phyloP scores from a whole-genome alignment of 1,140 invertebrate genomes.

The Sycophila sp. region DNA sequence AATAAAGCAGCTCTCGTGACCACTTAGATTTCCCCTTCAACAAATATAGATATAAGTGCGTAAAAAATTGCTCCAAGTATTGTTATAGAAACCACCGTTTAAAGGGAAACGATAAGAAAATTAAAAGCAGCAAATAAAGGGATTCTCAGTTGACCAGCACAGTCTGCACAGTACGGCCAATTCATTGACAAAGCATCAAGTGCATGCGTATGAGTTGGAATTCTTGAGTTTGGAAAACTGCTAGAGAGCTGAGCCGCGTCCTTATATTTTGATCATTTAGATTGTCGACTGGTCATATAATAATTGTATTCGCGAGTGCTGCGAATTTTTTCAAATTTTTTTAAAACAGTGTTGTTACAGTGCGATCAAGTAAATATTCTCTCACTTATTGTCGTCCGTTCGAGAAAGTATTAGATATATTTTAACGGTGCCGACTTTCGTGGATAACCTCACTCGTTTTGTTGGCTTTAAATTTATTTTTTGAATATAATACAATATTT shows the following conservation, averaged over 20 bases:
- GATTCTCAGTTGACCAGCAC: background rate
- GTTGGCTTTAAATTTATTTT: conserved; percentile 1
- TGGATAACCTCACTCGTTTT: conserved; percentile 28
- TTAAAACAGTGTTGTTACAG: background rate
- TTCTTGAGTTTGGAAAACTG: conserved; percentile 15
- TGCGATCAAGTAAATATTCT: conserved; percentile 21
- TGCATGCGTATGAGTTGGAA: background rate
- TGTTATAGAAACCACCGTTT: too few relatives aligned
- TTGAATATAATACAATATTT: conserved; percentile 10
- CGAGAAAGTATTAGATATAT: background rate
- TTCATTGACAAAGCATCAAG: conserved; percentile 9
- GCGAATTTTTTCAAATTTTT: conserved; percentile 16
- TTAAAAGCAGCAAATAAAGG: too few relatives aligned
- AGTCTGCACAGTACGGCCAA: background rate
- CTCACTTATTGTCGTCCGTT: background rate
- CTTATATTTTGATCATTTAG: conserved; percentile 17
- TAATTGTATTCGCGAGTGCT: conserved; percentile 3
- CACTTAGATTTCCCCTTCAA: too few relatives aligned
- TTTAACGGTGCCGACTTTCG: conserved; percentile 8
- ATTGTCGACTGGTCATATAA: background rate
- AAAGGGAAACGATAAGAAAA: too few relatives aligned
- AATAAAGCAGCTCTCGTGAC: too few relatives aligned
- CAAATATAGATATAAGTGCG: too few relatives aligned
- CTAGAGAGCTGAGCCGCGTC: conserved; percentile 28
- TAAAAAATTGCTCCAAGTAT: too few relatives aligned